Base-by-base conservation (phyloP, 2,113 vertebrate genomes). In the Boulengeromyrus knoepffleri region DNA sequence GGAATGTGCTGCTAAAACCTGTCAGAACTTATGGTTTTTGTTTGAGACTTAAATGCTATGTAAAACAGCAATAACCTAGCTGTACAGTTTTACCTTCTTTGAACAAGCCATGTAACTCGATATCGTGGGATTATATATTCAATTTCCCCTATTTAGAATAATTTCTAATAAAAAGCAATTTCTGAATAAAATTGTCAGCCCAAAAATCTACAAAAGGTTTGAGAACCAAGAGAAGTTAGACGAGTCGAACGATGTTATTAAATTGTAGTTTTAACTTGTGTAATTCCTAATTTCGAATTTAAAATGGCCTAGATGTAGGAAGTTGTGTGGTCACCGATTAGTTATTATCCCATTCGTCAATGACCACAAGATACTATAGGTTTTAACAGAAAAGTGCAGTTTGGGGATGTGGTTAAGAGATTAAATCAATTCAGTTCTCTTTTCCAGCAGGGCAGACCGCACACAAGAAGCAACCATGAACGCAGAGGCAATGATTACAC, bases 401-500 rank as follows among this genome's bases (percentile, higher is more conserved):
- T 88, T 91, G 19, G 39, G 83, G 83, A 85, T 47, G 83, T 85
- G 83, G 83, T 85, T 46, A 85, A 47, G 83, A 45, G 83, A 85
- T 85, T 85, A 85, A 47, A 85, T 85, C 83, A 85, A 47, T 85
- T 85, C 83, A 45, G 19, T 85, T 46, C 83, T 85, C 83, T 85
- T 85, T 85, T 46, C 2, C 45, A 85, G 42, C 19, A 47, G 1
- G 19, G 24, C 83, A n/a, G 17, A 85, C 46, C 89, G 90, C 83
- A 80, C 74, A 47, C n/a, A 85, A 46, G 19, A 49, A 46, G 19
- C 45, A 84, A 84, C 3, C 2, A n/a, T 36, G 27, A 27, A 74
- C 3, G 74, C 36, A 80, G 74, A 0, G 5, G 74, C 62, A 70
- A 70, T 70, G 62, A 70, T 70, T 70, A 13, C 4, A 70, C 62